Evolutionary conservation across 2,888 invertebrate species (phyloP), one percentile per base, ranked within the genome.

Genomic region (Dione juno): DNA sequence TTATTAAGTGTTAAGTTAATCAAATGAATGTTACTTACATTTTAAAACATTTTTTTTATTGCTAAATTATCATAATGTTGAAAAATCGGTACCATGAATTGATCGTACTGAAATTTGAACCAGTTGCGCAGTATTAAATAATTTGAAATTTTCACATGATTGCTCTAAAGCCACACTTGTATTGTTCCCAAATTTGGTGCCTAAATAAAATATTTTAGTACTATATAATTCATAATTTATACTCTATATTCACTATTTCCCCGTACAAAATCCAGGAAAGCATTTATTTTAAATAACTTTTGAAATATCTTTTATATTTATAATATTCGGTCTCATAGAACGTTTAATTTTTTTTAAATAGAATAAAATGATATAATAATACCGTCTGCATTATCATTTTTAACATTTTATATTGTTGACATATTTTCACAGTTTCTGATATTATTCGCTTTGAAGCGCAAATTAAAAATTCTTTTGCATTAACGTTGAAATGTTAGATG

Each of bases 381-480:
- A 70, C 52, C 48, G 67, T 70, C 54, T 68, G 68, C 68, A 70
- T 70, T 59, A 71, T 71, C 65, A 57, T 68, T 70, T 70, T 68
- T 63, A 70, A 48, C 68, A 68, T 70, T 72, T 74, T 72, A 70
- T 70, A 66, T 66, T 70, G 69, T 74, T 74, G 74, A 74, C 74
- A 72, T 70, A 70, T 70, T 68, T 74, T 74, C 68, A 58, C 59
- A 43, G 70, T 58, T 54, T 70, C 66, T 64, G 70, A 70, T 70
- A 74, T 74, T 72, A 66, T 72, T 69, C 69, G 48, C 65, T 74
- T 72, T 72, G 69, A 69, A 67, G 67, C 69, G 61, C 54, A 64
- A 68, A 67, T 75, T 72, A 74, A 70, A 69, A 74, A 69, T 69
- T 74, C 67, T 64, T 69, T 65, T 53, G 67, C 74, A 54, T 72